phyloP scores from a whole-genome alignment of 2,888 invertebrate genomes.

The Helleia helle region DNA sequence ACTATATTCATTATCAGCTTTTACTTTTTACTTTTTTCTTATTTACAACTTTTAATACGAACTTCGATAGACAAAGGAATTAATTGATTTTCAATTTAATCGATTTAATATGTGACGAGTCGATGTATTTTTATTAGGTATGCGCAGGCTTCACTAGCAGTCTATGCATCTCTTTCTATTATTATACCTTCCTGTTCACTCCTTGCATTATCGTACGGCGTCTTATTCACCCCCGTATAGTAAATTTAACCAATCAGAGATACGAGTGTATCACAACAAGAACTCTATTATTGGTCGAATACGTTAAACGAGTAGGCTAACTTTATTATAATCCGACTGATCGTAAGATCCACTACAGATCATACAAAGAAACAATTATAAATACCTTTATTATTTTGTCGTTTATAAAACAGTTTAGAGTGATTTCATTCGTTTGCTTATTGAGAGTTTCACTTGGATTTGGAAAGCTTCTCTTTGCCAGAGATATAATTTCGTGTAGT shows the following conservation, averaged over 20 bases:
- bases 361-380: conserved; percentile 27
- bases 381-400: conserved; percentile 28
- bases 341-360: conserved; percentile 25
- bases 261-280: conserved; percentile 23
- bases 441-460: conserved; percentile 45
- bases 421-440: conserved; percentile 50
- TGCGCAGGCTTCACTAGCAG: not conserved
- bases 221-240: conserved; percentile 17
- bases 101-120: too few species aligned
- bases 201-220: conserved; percentile 2
- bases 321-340: conserved; percentile 29
- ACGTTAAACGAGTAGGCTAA: conserved; percentile 26
- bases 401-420: conserved; percentile 29
- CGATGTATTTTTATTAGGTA: too few species aligned
- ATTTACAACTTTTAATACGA: too few species aligned
- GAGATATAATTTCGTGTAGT: conserved; percentile 25
- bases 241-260: conserved; percentile 29
- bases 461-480: conserved; percentile 34
- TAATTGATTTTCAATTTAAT: too few species aligned
- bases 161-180: not conserved
- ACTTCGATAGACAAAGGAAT: too few species aligned
- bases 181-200: not conserved
- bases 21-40: too few species aligned
- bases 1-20: too few species aligned
- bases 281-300: conserved; percentile 29